Conservation (phyloP, 23 tunicate genomes). For the Ascidia mentula region DNA sequence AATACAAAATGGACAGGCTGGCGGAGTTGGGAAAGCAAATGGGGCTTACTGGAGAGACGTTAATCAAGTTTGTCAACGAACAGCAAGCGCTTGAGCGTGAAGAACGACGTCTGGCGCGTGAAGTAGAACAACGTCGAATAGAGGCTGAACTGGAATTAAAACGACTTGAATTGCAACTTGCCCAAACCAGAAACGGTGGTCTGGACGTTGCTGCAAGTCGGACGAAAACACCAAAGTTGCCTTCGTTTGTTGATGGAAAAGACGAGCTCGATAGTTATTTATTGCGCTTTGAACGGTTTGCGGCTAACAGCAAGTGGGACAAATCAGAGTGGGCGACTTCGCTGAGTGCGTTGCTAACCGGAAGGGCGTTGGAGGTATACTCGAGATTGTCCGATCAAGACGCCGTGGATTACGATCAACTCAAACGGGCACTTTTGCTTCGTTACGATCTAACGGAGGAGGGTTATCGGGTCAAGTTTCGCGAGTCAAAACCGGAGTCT, state of each 20-base stretch:
- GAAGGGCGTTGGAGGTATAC: slow-evolving; percentile 33
- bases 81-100: slow-evolving; percentile 16
- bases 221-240: slow-evolving; percentile 23
- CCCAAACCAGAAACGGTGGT: background rate
- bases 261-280: slow-evolving; percentile 43
- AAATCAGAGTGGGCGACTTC: slow-evolving; percentile 18
- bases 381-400: slow-evolving; percentile 20
- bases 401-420: slow-evolving; percentile 26
- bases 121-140: background rate
- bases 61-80: slow-evolving; percentile 11
- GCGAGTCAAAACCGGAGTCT: slow-evolving; percentile 22
- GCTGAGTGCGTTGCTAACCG: slow-evolving; percentile 29
- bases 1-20: background rate
- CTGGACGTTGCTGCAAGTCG: background rate
- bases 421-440: slow-evolving; percentile 15
- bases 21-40: background rate
- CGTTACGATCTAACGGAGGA: slow-evolving; percentile 19
- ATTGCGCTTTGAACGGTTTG: slow-evolving; percentile 27
- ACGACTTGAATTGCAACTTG: slow-evolving; percentile 6
- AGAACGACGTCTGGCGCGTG: background rate
- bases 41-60: background rate
- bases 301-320: slow-evolving; percentile 16
- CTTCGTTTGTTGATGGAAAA: slow-evolving; percentile 35
- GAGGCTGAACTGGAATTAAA: slow-evolving; percentile 15
- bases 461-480: slow-evolving; percentile 25